These are phyloP conservation scores for Belonocnema kinseyi DNA, from an alignment of 1,140 invertebrate genomes.

Conservation along the genomic window DNA sequence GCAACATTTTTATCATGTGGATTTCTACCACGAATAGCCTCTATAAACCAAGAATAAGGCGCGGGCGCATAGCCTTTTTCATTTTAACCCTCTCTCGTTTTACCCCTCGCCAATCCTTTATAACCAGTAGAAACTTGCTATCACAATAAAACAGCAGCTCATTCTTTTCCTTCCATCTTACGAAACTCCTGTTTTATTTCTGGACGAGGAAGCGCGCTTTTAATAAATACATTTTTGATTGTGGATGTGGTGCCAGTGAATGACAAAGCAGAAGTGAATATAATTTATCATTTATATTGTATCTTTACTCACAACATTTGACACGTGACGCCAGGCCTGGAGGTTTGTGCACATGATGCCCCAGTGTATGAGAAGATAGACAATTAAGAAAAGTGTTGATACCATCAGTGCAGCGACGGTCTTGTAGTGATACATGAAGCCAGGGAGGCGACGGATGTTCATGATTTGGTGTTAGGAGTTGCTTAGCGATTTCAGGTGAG, in stretches of 20 bases:
- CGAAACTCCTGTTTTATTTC: not conserved
- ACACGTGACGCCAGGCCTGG: conserved; percentile 76
- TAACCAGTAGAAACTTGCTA: not conserved
- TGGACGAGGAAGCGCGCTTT: not conserved
- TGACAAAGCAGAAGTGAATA: not conserved
- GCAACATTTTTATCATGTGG: not conserved
- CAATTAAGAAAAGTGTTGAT: conserved; percentile 52
- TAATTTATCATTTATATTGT: no score
- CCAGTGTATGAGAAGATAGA: conserved; percentile 76
- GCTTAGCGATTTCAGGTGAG: not conserved
- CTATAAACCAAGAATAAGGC: conserved; percentile 1
- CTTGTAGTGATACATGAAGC: conserved; percentile 69
- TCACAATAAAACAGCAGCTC: not conserved
- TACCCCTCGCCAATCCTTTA: not conserved
- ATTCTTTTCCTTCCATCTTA: not conserved
- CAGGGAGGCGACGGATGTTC: conserved; percentile 67
- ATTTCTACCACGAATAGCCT: not conserved
- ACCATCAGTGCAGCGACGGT: conserved; percentile 53
- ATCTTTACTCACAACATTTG: conserved; percentile 75
- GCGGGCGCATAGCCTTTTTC: conserved; percentile 8
- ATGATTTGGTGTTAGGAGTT: conserved; percentile 43
- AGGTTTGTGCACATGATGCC: conserved; percentile 78
- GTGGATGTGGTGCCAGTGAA: not conserved
- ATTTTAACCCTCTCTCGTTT: conserved; percentile 2
- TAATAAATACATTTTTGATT: not conserved